Conservation (phyloP, 2,113 vertebrate genomes). For the Machaerirhynchus nigripectus region DNA sequence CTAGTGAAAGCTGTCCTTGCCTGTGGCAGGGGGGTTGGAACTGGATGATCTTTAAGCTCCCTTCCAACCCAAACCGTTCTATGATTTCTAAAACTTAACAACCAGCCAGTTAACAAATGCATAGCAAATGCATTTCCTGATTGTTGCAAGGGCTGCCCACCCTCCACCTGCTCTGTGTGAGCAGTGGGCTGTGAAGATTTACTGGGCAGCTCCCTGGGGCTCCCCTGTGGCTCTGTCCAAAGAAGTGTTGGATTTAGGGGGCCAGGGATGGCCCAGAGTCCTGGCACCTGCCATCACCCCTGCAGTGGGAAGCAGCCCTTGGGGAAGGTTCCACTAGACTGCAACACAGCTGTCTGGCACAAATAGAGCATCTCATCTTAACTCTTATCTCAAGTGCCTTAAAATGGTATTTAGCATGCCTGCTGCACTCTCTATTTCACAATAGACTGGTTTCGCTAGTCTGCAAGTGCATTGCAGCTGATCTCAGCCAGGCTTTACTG, state of each 20-base stretch:
- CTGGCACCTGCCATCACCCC: not conserved
- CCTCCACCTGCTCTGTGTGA: not conserved
- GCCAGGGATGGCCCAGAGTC: not conserved
- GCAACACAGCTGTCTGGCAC: not conserved
- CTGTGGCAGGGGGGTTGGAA: fast-evolving
- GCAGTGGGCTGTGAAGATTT: fast-evolving
- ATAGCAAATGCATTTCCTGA: not conserved
- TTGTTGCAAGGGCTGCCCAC: not conserved
- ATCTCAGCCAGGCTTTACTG: not conserved
- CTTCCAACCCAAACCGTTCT: not conserved
- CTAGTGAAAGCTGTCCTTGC: not conserved
- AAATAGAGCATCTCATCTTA: not conserved
- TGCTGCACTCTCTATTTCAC: not conserved
- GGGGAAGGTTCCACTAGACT: not conserved
- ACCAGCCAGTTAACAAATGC: not conserved
- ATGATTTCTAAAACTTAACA: not conserved
- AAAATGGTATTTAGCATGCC: not conserved
- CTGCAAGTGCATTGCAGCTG: not conserved
- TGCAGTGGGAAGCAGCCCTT: fast-evolving
- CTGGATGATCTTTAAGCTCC: not conserved
- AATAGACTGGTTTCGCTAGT: not conserved
- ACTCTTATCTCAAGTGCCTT: not conserved
- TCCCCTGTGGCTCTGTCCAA: not conserved
- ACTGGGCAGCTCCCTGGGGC: fast-evolving
- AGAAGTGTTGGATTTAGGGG: not conserved